Evolutionary conservation across 2,113 vertebrate species (phyloP).

Genomic region (Ceyx melanurus): DNA sequence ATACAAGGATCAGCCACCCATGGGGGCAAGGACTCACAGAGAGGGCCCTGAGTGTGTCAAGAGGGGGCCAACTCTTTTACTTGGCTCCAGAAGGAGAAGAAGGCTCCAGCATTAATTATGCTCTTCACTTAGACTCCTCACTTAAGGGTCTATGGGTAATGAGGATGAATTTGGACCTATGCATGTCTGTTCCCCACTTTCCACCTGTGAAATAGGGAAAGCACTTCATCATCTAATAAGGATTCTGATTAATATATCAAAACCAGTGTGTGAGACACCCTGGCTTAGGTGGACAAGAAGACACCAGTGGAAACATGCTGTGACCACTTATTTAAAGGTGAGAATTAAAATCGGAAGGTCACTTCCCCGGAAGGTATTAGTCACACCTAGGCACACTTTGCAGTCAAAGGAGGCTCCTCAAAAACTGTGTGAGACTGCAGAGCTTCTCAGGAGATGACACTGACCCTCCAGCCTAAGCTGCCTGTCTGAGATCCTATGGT

Average conservation of each 20-base stretch:
- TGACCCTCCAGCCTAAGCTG: background rate
- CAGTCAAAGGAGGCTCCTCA: background rate
- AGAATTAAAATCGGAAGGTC: background rate
- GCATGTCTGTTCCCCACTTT: rapidly evolving
- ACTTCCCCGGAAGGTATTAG: background rate
- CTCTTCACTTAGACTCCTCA: background rate
- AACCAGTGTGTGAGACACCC: background rate
- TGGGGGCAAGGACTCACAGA: background rate
- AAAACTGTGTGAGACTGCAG: background rate
- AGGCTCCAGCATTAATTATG: background rate
- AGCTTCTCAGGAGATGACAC: background rate
- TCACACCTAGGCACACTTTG: background rate
- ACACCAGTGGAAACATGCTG: background rate
- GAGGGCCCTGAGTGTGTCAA: background rate
- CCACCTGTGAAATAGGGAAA: background rate
- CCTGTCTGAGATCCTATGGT: background rate
- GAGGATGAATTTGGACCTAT: background rate
- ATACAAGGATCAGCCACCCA: background rate
- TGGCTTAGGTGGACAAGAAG: background rate
- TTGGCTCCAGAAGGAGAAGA: background rate
- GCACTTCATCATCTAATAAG: background rate
- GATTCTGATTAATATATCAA: background rate
- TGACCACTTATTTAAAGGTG: background rate
- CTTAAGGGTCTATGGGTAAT: background rate
- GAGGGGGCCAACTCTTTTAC: rapidly evolving